Base-by-base conservation (phyloP, 2,888 invertebrate genomes). In the Pandemis heparana region DNA sequence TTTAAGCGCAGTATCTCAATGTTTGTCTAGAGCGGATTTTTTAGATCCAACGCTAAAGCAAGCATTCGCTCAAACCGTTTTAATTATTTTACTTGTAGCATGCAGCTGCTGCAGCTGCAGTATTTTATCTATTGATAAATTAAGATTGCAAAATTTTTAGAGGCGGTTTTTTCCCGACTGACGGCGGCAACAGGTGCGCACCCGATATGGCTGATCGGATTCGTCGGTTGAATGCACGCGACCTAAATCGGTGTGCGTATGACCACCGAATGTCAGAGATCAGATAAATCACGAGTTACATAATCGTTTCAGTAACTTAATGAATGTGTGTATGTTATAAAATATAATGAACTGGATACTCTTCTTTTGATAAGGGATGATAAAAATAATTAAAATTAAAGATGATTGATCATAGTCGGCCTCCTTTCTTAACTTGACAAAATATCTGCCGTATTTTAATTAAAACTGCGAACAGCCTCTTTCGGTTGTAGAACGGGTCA, bases 171-270 rank as follows among this genome's bases (percentile, higher is more conserved):
- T 60, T 39, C 32, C 51, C 63, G 41, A 41, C 43, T 43, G 23
- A 48, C 23, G 63, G 53, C 43, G 69, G 51, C 63, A 64, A 60
- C 74, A 70, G 74, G 74, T 74, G 74, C 70, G 67, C 63, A 56
- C 60, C 23, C 64, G 65, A 60, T 46, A 68, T 64, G 59, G 63
- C 48, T 74, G 73, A 74, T 74, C 65, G 70, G 23, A 38, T 53
- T 51, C 9, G 61, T 16, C 70, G 74, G 69, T 53, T 74, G 69
- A 74, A 48, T 74, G 74, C 69, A 65, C 70, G 43, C 74, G 63
- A 69, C 69, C 69, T 60, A 51, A 60, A 64, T 68, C 61, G 8
- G 23, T 32, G 38, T 41, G 62, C 51, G 69, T 68, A 68, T 56
- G 56, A 41, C 43, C 48, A 48, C 32, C 51, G 38, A 53, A 60